phyloP scores from a whole-genome alignment of 2,113 vertebrate genomes.

The Campylorhamphus procurvoides region DNA sequence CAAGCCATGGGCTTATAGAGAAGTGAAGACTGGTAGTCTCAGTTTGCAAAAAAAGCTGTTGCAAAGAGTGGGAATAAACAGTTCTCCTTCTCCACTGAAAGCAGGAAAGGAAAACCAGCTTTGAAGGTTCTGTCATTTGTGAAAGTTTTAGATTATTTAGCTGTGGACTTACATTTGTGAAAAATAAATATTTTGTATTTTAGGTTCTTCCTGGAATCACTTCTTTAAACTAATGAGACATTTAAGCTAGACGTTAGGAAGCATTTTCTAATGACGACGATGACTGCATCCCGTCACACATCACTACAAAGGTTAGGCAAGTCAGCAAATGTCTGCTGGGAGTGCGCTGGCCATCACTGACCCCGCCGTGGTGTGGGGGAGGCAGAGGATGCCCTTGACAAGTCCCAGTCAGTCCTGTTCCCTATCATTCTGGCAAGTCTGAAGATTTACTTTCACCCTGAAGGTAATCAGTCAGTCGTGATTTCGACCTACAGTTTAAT shows the following conservation, averaged over 20 bases:
- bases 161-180: not conserved
- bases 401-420: not conserved
- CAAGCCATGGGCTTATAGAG: not conserved
- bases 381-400: not conserved
- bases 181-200: not conserved
- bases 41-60: not conserved
- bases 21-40: not conserved
- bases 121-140: not conserved
- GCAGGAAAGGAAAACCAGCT: not conserved
- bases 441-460: slow-evolving; percentile 56
- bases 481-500: slow-evolving; percentile 62
- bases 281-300: not conserved
- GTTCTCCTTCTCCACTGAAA: not conserved
- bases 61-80: not conserved
- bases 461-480: slow-evolving; percentile 54
- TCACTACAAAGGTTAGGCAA: not conserved
- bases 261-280: not conserved
- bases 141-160: not conserved
- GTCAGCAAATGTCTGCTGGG: slow-evolving; percentile 5
- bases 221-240: slow-evolving; percentile 34
- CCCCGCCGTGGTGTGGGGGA: not conserved
- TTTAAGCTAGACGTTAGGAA: not conserved
- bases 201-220: not conserved
- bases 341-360: not conserved
- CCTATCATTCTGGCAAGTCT: not conserved